These are phyloP conservation scores for Brachyalestes nurse DNA, from an alignment of 2,797 vertebrate genomes.

Conservation along the genomic window DNA sequence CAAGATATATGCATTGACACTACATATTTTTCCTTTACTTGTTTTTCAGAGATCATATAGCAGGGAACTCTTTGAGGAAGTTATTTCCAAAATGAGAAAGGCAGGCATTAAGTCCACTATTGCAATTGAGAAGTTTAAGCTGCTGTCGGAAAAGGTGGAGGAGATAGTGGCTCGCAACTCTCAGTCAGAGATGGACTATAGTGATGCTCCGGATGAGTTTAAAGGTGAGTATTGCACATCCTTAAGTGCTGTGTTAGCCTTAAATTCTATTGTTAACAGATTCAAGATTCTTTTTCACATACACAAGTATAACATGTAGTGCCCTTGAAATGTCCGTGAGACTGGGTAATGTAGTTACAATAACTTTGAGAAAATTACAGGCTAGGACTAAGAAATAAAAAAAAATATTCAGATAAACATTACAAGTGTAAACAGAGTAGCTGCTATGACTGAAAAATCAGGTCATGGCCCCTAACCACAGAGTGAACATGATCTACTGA, in stretches of 20 bases:
- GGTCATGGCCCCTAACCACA: slow-evolving; percentile 66
- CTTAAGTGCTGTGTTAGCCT: not conserved
- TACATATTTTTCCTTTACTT: not conserved
- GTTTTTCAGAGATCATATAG: slow-evolving; percentile 91
- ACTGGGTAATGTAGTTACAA: no score
- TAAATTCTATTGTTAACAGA: no score
- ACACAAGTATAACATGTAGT: no score
- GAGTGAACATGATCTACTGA: slow-evolving; percentile 72
- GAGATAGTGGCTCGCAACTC: slow-evolving; percentile 98
- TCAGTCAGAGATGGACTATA: slow-evolving; percentile 98
- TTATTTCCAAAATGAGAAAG: slow-evolving; percentile 98
- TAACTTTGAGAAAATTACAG: no score
- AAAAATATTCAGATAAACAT: no score
- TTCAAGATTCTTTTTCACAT: no score
- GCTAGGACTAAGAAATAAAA: no score
- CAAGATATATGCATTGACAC: no score
- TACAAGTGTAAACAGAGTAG: not conserved
- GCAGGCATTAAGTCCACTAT: slow-evolving; percentile 98
- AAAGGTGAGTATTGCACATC: slow-evolving; percentile 80
- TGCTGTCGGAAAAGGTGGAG: slow-evolving; percentile 95
- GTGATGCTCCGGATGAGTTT: slow-evolving; percentile 96
- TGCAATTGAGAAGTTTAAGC: slow-evolving; percentile 98
- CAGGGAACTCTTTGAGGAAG: slow-evolving; percentile 96
- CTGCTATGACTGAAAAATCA: slow-evolving; percentile 37
- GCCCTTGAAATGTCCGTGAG: no score